These are phyloP conservation scores for Orchestia grillus DNA, from an alignment of 1,140 invertebrate genomes.

Conservation along the genomic window DNA sequence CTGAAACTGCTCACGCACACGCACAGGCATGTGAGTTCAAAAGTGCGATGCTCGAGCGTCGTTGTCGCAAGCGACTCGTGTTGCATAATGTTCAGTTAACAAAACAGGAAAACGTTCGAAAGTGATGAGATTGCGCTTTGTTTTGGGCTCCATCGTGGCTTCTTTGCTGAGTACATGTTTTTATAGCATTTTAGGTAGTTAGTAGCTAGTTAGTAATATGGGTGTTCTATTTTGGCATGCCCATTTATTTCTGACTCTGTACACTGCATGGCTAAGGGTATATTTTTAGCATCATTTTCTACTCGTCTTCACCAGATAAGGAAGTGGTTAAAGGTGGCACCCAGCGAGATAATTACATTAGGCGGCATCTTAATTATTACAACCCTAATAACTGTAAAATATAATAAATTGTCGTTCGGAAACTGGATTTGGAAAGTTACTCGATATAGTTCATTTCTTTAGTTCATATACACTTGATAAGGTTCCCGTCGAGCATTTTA, in stretches of 20 bases:
- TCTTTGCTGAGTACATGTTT: too few relatives aligned
- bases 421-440: background rate
- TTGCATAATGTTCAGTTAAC: background rate
- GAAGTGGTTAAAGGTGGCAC: background rate
- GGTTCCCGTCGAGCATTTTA: background rate
- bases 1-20: too few relatives aligned
- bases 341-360: background rate
- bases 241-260: background rate
- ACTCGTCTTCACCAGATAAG: background rate
- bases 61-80: too few relatives aligned
- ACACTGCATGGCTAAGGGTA: background rate
- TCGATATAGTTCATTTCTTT: background rate
- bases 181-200: background rate
- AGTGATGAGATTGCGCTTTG: too few relatives aligned
- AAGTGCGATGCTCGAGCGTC: background rate
- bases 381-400: background rate
- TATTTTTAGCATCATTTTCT: background rate
- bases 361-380: background rate
- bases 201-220: background rate
- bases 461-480: background rate
- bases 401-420: background rate
- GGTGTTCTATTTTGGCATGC: background rate
- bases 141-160: too few relatives aligned
- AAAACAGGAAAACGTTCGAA: background rate
- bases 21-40: background rate